phyloP scores from a whole-genome alignment of 2,797 vertebrate species.

The Sebastes nivosus region DNA sequence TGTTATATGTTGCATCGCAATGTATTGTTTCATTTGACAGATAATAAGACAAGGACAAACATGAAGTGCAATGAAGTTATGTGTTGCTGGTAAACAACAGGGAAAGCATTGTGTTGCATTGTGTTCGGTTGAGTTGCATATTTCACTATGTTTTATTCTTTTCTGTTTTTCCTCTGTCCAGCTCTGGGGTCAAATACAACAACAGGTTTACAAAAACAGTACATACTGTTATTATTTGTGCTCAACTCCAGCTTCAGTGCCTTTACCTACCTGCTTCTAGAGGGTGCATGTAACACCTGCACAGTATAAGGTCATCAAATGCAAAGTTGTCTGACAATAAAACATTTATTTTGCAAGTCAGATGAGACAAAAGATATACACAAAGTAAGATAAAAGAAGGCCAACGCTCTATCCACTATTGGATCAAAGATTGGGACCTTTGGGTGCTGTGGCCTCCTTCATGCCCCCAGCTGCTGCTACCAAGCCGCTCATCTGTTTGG shows the following conservation, averaged over 20 bases:
- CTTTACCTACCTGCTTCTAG: neutral
- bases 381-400: neutral
- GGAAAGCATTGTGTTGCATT: neutral
- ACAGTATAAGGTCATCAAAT: neutral
- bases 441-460: constrained; percentile 4
- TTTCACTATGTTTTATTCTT: neutral
- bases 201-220: neutral
- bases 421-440: constrained; percentile 26
- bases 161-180: neutral
- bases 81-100: neutral
- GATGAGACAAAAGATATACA: neutral
- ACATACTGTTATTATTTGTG: neutral
- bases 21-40: neutral
- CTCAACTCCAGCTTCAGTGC: neutral
- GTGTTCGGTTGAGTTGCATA: neutral
- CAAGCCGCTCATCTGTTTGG: constrained; percentile 27
- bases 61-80: neutral
- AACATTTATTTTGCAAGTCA: constrained; percentile 3
- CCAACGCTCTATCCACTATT: neutral
- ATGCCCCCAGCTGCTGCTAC: constrained; percentile 6
- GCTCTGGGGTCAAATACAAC: neutral
- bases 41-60: neutral
- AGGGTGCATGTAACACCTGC: neutral
- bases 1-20: neutral
- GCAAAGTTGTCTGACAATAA: neutral